Percentiles rank a stretch among this genome's conserved stretches.
These are phyloP conservation scores for Xiphophorus hellerii DNA, from an alignment of 2,113 vertebrate genomes.

Conservation along the genomic window DNA sequence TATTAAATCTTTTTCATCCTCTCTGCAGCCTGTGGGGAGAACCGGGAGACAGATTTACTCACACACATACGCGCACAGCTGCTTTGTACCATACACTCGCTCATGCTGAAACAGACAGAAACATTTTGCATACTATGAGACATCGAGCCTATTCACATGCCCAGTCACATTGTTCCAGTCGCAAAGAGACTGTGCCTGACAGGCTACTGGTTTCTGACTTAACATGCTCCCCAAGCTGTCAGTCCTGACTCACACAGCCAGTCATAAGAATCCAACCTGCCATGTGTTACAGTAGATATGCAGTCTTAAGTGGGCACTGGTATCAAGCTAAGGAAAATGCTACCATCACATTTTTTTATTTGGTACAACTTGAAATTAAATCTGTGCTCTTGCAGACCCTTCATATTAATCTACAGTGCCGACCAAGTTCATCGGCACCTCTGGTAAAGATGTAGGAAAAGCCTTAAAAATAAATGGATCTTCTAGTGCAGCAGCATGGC, in stretches of 20 bases:
- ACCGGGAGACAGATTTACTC: slow-evolving; percentile 52
- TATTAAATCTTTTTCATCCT: slow-evolving; percentile 75
- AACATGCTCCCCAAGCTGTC: slow-evolving; percentile 54
- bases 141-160: slow-evolving; percentile 28
- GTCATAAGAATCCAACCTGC: slow-evolving; percentile 10
- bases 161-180: slow-evolving; percentile 32
- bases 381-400: background rate
- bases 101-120: slow-evolving; percentile 44
- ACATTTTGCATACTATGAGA: slow-evolving; percentile 35
- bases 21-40: slow-evolving; percentile 54
- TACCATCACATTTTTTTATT: background rate
- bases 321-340: background rate
- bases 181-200: slow-evolving; percentile 35
- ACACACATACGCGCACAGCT: slow-evolving; percentile 12
- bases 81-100: slow-evolving; percentile 18
- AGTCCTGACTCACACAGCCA: slow-evolving; percentile 49
- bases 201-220: slow-evolving; percentile 51
- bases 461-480: background rate
- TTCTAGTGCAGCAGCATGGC: background rate
- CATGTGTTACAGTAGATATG: slow-evolving; percentile 11
- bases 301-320: background rate
- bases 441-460: background rate
- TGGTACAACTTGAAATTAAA: slow-evolving; percentile 14
- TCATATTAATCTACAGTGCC: background rate
- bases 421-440: background rate